Evolutionary conservation across 2,888 invertebrate species (phyloP), one percentile per base, ranked within the genome.

Genomic region (Diplazon laetatorius): DNA sequence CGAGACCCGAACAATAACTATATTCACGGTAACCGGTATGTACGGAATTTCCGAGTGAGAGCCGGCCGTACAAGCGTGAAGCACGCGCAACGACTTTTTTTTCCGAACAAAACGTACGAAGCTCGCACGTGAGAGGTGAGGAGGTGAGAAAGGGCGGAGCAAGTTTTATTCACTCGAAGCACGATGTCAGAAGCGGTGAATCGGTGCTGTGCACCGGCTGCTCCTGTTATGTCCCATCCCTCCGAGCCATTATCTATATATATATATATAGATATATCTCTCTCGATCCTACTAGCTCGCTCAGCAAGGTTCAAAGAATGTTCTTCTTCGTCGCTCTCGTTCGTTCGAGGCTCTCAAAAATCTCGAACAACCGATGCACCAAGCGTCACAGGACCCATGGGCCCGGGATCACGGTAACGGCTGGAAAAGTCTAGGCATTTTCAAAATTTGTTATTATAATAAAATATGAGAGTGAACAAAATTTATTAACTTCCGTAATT

Each of bases 21-120:
- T n/a, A 30, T 52, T 16, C 9, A 60, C 46, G 59, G n/a, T 20
- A 68, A 30, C 60, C 60, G 78, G 78, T 55, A 78, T 74, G 65
- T 52, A 60, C 39, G 78, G 78, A 78, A 78, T 78, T 65, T 70
- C 55, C 42, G 59, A 57, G 62, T 72, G 57, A 48, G 73, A 48
- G 73, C 68, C 42, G 69, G 14, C 48, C 68, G 6, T 30, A 72
- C 65, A 62, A 73, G 76, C 55, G 25, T 16, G 55, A 63, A 70
- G 73, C 73, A 70, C 78, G 78, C 78, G 63, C 63, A 63, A n/a
- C 42, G 39, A 18, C 77, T 52, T 68, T 77, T 72, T 73, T 48
- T n/a, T n/a, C 6, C 30, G 30, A 30, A 30, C n/a, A n/a, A 30
- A 30, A 69, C 22, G 14, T 42, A 68, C 16, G 44, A 50, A 52